phyloP scores from a whole-genome alignment of 92 coral and sea anemone genomes.

The Porites lobata region DNA sequence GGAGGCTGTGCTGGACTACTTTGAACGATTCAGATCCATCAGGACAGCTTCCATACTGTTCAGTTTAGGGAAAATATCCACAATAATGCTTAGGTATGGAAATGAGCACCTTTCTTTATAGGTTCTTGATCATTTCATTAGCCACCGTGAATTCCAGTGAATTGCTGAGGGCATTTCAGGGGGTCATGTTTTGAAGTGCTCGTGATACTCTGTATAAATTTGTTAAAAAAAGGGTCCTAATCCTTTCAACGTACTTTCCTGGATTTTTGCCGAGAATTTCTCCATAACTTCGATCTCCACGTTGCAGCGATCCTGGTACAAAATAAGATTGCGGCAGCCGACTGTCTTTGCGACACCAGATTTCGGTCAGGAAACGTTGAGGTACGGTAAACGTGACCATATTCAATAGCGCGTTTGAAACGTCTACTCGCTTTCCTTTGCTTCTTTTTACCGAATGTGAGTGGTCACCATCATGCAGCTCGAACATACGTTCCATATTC shows the following conservation, averaged over 20 bases:
- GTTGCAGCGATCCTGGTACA: constrained; percentile 12
- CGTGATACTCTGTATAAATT: constrained; percentile 53
- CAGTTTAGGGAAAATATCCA: too few species aligned
- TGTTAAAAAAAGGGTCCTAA: constrained; percentile 56
- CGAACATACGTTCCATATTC: constrained; percentile 56
- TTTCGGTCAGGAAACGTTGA: constrained; percentile 20
- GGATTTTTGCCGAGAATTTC: constrained; percentile 16
- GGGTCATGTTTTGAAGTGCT: constrained; percentile 1
- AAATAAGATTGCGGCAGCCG: constrained; percentile 12
- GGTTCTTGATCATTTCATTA: too few species aligned
- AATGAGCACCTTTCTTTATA: too few species aligned
- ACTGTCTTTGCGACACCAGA: constrained; percentile 55
- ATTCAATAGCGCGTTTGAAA: constrained; percentile 19
- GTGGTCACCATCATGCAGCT: constrained; percentile 50
- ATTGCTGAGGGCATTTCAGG: too few species aligned
- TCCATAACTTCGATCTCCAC: constrained; percentile 54
- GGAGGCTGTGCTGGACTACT: too few species aligned
- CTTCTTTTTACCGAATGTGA: constrained; percentile 67
- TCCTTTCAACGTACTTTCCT: constrained; percentile 44
- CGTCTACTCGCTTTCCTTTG: constrained; percentile 62
- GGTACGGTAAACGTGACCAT: constrained; percentile 54
- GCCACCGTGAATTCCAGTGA: too few species aligned
- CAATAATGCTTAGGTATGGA: too few species aligned
- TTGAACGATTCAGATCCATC: too few species aligned
- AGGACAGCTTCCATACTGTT: too few species aligned